These are phyloP conservation scores for Synergus umbraculus DNA, from an alignment of 2,888 invertebrate genomes.

Conservation along the genomic window DNA sequence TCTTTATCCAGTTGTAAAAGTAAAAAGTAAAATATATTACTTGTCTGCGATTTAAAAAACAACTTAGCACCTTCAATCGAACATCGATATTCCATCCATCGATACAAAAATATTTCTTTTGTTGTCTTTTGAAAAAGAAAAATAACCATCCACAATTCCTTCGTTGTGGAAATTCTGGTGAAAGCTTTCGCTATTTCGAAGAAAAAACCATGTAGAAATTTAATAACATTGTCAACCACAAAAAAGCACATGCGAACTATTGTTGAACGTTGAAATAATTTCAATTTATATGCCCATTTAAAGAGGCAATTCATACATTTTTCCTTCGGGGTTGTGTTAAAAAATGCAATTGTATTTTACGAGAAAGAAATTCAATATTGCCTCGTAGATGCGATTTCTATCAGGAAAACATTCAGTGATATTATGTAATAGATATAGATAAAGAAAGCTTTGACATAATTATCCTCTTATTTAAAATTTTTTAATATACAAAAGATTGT, in stretches of 20 bases:
- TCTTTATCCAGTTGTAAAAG: not conserved
- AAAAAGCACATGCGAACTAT: not conserved
- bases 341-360: not conserved
- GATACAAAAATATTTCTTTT: too few relatives aligned
- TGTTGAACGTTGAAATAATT: not conserved
- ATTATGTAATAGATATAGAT: not conserved
- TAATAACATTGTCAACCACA: not conserved
- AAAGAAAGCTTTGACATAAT: too few relatives aligned
- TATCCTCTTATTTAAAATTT: not conserved
- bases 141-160: not conserved
- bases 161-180: not conserved
- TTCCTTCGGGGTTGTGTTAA: not conserved
- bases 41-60: not conserved
- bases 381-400: not conserved
- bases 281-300: not conserved
- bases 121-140: not conserved
- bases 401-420: not conserved
- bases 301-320: not conserved
- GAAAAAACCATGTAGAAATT: not conserved
- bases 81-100: not conserved
- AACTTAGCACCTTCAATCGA: not conserved
- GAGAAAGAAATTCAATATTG: not conserved
- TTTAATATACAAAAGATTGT: not conserved
- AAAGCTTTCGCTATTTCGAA: too few relatives aligned
- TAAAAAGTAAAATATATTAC: not conserved